A percentile compares a stretch with the other conserved stretches of the same genome.
phyloP scores from a whole-genome alignment of 2,113 vertebrate genomes.

The Limnothrissa miodon region DNA sequence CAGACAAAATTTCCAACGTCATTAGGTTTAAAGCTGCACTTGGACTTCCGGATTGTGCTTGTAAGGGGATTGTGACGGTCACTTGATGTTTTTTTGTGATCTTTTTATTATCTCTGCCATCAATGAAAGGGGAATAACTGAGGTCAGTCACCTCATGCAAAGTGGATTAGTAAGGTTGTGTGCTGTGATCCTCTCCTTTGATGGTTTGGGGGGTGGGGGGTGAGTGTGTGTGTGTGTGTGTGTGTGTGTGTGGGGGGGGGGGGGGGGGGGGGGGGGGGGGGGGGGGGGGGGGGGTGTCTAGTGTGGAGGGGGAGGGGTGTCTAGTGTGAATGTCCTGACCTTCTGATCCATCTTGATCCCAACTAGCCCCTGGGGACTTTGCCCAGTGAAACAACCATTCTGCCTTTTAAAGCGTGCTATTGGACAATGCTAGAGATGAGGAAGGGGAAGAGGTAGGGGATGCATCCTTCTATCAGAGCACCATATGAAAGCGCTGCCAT shows the following conservation, averaged over 20 bases:
- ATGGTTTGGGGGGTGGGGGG: not conserved
- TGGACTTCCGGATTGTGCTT: not conserved
- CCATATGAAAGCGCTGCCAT: not conserved
- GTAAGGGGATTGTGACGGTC: not conserved
- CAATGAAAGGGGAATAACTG: slow-evolving; percentile 30
- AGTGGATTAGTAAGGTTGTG: slow-evolving; percentile 33
- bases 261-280: not conserved
- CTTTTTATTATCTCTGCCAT: slow-evolving; percentile 4
- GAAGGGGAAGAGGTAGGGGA: no score
- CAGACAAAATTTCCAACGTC: no score
- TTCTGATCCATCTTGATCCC: not conserved
- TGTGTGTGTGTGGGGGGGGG: not conserved
- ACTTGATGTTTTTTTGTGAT: not conserved
- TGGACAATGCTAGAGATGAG: no score
- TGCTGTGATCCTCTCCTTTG: slow-evolving; percentile 15
- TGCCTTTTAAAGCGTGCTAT: not conserved
- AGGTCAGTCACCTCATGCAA: slow-evolving; percentile 22
- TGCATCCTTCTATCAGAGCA: not conserved
- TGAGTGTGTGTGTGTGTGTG: no score
- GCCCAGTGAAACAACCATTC: not conserved
- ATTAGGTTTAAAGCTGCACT: not conserved
- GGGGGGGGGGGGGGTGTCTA: not conserved
- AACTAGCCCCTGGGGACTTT: not conserved
- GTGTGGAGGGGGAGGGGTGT: not conserved
- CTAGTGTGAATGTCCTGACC: not conserved